Base-by-base conservation (phyloP, 2,113 vertebrate species). In the Sorex fumeus region DNA sequence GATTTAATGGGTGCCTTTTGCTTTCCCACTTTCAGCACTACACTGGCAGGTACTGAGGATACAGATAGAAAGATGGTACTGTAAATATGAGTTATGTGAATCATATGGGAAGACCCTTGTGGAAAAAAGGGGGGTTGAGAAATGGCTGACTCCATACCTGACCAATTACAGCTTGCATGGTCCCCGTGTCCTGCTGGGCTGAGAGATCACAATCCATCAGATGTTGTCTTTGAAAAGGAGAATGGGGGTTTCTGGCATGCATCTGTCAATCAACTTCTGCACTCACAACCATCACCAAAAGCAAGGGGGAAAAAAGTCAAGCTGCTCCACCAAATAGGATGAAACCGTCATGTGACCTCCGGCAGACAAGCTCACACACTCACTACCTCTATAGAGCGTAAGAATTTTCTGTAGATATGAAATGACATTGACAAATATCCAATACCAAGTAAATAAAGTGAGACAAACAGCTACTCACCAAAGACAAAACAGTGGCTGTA, bases 71-170 rank as follows among this genome's bases (percentile, higher is more conserved):
- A 97, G 97, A 98, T 98, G 97, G 97, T 97, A 97, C 97, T 98
- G 97, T 98, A 98, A 98, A 98, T 98, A 98, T 98, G 97, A 98
- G 98, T 98, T 98, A 98, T 98, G 97, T 98, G 98, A 98, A 98
- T 98, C 97, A 98, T 98, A 98, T 98, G 97, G 97, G 98, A 97
- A 98, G 97, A 98, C 96, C 97, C 97, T 97, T 95, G 97, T 97
- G 97, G 30, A 94, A 97, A 97, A 96, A 97, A 97, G 97, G 97
- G 70, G 64, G 30, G 67, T 98, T 98, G 98, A 98, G 98, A 98
- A 98, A 98, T 98, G 98, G 98, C 98, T 98, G 98, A 98, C 98
- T 98, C 98, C 97, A 98, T 98, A 98, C 98, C 98, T 98, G 98
- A 98, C 98, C 98, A 98, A 98, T 98, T 98, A 98, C 98, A 98